Percentiles rank a stretch among this genome's conserved stretches.
Conservation (phyloP, 2,113 vertebrate genomes). For the Cairina moschata region DNA sequence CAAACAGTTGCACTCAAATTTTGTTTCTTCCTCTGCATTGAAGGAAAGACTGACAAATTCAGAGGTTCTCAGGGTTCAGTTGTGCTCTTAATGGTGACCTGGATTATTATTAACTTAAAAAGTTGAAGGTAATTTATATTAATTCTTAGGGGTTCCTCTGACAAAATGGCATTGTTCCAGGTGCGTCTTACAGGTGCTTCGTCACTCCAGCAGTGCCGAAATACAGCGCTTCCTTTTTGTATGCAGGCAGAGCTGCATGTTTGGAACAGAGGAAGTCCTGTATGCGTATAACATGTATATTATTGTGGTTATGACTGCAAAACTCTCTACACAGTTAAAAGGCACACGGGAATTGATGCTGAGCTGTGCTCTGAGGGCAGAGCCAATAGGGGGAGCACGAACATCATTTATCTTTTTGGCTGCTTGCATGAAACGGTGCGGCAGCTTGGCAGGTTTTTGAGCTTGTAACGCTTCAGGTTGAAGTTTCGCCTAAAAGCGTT, state of each 20-base stretch:
- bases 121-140: background rate
- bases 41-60: background rate
- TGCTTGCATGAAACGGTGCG: background rate
- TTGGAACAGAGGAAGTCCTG: background rate
- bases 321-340: accelerated
- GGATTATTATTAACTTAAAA: background rate
- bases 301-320: background rate
- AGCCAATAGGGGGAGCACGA: background rate
- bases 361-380: background rate
- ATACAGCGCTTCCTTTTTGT: too few species aligned
- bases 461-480: background rate
- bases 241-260: background rate
- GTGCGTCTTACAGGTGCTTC: background rate
- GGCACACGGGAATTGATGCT: accelerated
- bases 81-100: background rate
- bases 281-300: too few species aligned
- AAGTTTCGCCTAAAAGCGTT: background rate
- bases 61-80: background rate
- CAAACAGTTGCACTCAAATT: background rate
- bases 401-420: background rate
- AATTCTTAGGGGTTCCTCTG: background rate
- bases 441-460: background rate
- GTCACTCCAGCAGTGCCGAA: background rate
- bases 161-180: background rate
- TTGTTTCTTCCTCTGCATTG: background rate